These are phyloP conservation scores for Gadopsis bispinosus DNA, from an alignment of 2,797 vertebrate species.

Conservation along the genomic window DNA sequence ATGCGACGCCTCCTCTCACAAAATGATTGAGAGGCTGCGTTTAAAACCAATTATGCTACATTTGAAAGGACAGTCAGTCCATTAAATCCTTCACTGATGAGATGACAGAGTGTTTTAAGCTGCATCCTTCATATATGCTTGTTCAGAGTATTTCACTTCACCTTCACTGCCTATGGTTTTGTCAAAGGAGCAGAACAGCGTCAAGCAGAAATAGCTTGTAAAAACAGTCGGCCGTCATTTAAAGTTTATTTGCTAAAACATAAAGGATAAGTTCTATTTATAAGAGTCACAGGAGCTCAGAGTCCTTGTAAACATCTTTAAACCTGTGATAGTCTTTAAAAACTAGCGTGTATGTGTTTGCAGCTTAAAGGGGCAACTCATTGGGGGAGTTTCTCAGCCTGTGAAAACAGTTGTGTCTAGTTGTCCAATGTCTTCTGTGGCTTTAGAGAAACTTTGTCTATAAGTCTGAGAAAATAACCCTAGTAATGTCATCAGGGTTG, in stretches of 20 bases:
- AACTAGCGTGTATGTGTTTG: too few species aligned
- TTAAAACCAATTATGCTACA: slow-evolving; percentile 52
- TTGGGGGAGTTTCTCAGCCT: background rate
- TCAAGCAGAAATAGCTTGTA: background rate
- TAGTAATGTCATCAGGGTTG: background rate
- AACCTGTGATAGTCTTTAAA: background rate
- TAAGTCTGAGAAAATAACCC: background rate
- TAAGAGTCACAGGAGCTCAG: slow-evolving; percentile 2
- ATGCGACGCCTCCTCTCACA: slow-evolving; percentile 40
- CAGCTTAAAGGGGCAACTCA: background rate
- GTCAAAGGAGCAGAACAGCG: background rate
- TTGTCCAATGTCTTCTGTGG: background rate
- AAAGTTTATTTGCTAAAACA: background rate
- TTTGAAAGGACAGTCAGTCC: slow-evolving; percentile 46
- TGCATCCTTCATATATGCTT: background rate
- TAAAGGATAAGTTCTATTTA: background rate
- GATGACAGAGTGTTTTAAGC: slow-evolving; percentile 28
- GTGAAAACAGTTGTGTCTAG: too few species aligned
- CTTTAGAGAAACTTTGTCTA: background rate
- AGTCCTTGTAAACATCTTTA: slow-evolving; percentile 16
- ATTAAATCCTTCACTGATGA: slow-evolving; percentile 49
- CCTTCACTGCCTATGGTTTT: background rate
- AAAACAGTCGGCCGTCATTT: background rate
- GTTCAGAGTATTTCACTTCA: background rate
- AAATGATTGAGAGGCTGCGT: slow-evolving; percentile 46